phyloP scores from a whole-genome alignment of 64 coral and sea anemone genomes.

The Trachythela sp. region DNA sequence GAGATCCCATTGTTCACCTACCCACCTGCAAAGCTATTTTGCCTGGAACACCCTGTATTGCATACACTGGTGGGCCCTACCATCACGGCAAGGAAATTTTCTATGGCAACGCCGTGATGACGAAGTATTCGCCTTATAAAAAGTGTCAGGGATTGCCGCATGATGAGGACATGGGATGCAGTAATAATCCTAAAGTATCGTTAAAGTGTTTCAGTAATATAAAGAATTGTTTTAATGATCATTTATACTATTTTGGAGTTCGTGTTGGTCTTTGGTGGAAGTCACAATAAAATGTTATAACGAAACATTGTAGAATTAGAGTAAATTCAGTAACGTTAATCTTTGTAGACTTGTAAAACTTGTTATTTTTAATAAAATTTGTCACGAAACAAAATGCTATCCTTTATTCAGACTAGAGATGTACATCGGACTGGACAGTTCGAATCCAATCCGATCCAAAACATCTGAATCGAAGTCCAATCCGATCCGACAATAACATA shows the following conservation, averaged over 20 bases:
- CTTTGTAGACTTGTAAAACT: no score
- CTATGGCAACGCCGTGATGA: constrained; percentile 1
- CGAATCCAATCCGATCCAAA: no score
- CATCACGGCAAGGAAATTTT: constrained; percentile 39
- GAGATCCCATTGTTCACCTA: constrained; percentile 23
- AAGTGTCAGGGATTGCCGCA: constrained; percentile 31
- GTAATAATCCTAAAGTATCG: not conserved
- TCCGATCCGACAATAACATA: no score
- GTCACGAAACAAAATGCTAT: no score
- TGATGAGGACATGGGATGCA: constrained; percentile 29
- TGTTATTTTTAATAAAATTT: no score
- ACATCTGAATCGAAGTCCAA: no score
- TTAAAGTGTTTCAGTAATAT: not conserved
- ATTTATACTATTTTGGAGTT: constrained; percentile 26
- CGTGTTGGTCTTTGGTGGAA: constrained; percentile 5
- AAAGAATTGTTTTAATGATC: constrained; percentile 23
- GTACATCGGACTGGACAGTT: no score
- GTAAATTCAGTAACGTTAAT: not conserved
- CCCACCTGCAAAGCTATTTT: not conserved
- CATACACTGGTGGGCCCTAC: not conserved
- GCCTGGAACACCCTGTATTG: not conserved
- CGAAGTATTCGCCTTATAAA: not conserved
- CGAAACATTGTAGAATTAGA: no score
- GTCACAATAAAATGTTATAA: no score
- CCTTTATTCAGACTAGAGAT: no score